These are phyloP conservation scores for Megaceryle maxima DNA, from an alignment of 2,113 vertebrate genomes.

Conservation along the genomic window DNA sequence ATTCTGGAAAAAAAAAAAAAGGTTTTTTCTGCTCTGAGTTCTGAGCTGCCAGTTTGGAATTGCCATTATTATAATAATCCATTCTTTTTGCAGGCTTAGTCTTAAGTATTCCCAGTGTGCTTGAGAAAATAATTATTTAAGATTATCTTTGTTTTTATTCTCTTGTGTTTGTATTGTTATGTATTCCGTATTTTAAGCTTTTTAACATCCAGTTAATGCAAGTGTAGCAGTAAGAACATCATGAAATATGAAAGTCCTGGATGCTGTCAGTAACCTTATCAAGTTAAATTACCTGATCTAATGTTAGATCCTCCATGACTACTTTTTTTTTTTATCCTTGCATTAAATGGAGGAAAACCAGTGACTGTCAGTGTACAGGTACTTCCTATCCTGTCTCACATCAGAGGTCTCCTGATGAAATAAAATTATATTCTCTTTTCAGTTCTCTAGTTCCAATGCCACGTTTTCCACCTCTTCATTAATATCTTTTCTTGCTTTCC, in stretches of 20 bases:
- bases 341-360: not conserved
- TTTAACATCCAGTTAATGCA: not conserved
- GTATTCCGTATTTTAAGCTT: not conserved
- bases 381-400: not conserved
- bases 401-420: not conserved
- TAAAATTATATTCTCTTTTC: not conserved
- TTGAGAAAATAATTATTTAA: not conserved
- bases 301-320: not conserved
- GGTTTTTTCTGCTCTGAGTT: not conserved
- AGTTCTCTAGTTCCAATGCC: not conserved
- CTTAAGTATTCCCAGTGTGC: not conserved
- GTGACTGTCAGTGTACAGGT: not conserved
- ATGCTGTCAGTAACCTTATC: not conserved
- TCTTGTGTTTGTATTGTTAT: rapidly evolving
- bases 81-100: not conserved
- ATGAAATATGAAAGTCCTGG: not conserved
- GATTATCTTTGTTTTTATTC: not conserved
- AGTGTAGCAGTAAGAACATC: not conserved
- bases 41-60: not conserved
- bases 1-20: not conserved
- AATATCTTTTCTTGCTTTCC: not conserved
- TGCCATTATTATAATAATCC: not conserved
- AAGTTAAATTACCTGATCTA: not conserved
- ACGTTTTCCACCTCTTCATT: not conserved
- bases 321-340: not conserved